Evolutionary conservation across 2,888 invertebrate species (phyloP).

Genomic region (Cheilosia vernalis): DNA sequence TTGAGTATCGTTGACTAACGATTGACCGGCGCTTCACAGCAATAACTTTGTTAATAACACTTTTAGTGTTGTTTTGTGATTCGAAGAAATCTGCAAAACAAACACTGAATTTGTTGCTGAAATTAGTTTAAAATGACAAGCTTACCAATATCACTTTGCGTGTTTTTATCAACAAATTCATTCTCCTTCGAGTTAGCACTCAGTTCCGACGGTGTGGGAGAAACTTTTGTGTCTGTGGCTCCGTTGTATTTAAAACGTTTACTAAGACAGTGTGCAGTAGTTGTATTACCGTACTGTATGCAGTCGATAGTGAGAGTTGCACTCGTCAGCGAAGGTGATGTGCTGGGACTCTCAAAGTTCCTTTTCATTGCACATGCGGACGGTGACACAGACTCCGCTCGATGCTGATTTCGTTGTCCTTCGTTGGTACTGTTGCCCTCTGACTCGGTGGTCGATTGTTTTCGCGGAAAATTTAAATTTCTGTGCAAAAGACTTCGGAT

Average conservation of each 20-base stretch:
- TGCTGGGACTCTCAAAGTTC: slow-evolving; percentile 25
- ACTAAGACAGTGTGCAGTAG: slow-evolving; percentile 43
- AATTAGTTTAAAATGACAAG: neutral
- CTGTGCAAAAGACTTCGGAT: slow-evolving; percentile 48
- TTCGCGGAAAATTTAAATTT: slow-evolving; percentile 22
- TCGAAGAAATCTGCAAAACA: slow-evolving; percentile 48
- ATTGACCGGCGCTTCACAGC: slow-evolving; percentile 55
- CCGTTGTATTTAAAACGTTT: slow-evolving; percentile 58
- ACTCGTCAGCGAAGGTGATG: slow-evolving; percentile 47
- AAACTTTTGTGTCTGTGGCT: slow-evolving; percentile 77
- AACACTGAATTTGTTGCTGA: neutral
- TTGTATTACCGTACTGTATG: slow-evolving; percentile 62
- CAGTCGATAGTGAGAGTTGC: slow-evolving; percentile 76
- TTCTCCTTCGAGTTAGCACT: slow-evolving; percentile 83
- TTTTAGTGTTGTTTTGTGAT: slow-evolving; percentile 44
- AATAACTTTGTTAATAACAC: slow-evolving; percentile 32
- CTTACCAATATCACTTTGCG: slow-evolving; percentile 76
- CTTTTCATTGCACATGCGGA: slow-evolving; percentile 16
- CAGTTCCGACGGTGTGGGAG: slow-evolving; percentile 81
- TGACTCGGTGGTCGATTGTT: slow-evolving; percentile 39
- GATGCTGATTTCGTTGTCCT: neutral
- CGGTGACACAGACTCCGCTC: slow-evolving; percentile 41
- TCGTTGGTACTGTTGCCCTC: slow-evolving; percentile 26
- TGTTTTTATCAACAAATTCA: slow-evolving; percentile 77
- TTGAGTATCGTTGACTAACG: slow-evolving; percentile 86